Evolutionary conservation across 2,113 vertebrate species (phyloP), one percentile per base, ranked within the genome.

Genomic region (Thryonomys swinderianus): DNA sequence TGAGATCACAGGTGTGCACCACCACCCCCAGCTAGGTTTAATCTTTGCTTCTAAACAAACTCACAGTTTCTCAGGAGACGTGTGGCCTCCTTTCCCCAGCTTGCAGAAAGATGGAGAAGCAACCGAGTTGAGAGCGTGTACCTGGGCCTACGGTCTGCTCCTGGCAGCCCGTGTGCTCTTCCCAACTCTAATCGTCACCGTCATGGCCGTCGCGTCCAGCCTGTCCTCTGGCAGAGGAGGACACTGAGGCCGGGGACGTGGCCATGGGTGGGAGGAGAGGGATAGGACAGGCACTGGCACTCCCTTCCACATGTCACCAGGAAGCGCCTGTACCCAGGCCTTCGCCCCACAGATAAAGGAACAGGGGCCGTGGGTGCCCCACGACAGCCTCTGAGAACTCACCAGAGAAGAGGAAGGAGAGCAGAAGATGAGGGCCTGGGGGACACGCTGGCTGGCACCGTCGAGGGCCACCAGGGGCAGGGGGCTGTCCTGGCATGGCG

Each of bases 1-100:
- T 45, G 42, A 16, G 64, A 34, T n/a, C 16, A 66, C 32, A 66
- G 64, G 64, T 66, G 64, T 66, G 64, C 5, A 3, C 32, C 64
- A 66, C 13, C 14, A 17, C 1, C 14, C 64, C 64, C 32, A 7
- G 64, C 32, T 17, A 16, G 18, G 61, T 30, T 10, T 64, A 64
- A 71, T 90, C 64, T 87, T 83, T 90, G 80, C 84, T 94, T 94
- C 92, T 89, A 79, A 91, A 61, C 18, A 82, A 87, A 91, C 59
- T 91, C 40, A 86, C 82, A 89, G 79, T 45, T 95, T 76, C 87
- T 51, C 85, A 66, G 45, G 42, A 85, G 40, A n/a, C 51, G n/a
- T 37, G 5, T 37, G 76, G 34, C 45, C 82, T 66, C 92, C 91
- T 64, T n/a, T n/a, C 45, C 61, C 66, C 25, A 80, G 21, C 32